phyloP scores from a whole-genome alignment of 2,113 vertebrate genomes.

The Rhinoptilus africanus region DNA sequence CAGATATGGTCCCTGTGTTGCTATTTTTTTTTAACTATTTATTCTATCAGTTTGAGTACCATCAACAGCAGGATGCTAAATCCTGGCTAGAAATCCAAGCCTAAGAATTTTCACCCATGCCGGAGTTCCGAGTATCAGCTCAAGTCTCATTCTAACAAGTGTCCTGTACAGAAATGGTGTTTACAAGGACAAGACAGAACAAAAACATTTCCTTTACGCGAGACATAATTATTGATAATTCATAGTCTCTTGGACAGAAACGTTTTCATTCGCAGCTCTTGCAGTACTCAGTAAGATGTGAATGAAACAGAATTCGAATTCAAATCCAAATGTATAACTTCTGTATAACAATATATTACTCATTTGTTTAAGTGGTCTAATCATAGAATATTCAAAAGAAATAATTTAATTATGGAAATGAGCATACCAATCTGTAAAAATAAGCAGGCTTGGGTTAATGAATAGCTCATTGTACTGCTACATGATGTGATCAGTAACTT shows the following conservation, averaged over 20 bases:
- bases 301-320: not conserved
- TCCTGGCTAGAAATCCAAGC: not conserved
- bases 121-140: not conserved
- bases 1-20: not conserved
- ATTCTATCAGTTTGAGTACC: not conserved
- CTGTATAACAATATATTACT: not conserved
- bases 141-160: not conserved
- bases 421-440: not conserved
- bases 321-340: not conserved
- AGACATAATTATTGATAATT: not conserved
- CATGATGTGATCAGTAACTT: not conserved
- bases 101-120: not conserved
- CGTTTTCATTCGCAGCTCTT: not conserved
- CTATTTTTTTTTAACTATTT: not conserved
- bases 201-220: not conserved
- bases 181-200: not conserved
- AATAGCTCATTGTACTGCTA: not conserved
- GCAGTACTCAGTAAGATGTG: not conserved
- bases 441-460: not conserved
- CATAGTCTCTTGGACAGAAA: not conserved
- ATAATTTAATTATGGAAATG: not conserved
- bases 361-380: not conserved
- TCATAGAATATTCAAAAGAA: not conserved
- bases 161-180: not conserved
- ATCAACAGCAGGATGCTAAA: not conserved